phyloP scores from a whole-genome alignment of 1,140 invertebrate species.

The Scaptomyza montana region DNA sequence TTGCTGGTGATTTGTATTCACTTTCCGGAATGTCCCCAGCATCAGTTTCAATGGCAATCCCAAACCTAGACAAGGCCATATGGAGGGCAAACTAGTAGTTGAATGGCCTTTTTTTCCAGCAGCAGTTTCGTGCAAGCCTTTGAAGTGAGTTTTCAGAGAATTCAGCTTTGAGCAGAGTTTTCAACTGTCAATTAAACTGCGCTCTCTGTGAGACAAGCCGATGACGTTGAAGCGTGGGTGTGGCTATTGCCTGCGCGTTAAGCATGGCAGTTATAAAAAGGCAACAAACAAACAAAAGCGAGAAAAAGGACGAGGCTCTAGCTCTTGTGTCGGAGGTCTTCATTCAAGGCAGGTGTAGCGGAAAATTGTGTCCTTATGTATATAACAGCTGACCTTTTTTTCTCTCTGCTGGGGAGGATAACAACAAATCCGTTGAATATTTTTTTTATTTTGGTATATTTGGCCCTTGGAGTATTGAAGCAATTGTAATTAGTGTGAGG shows the following conservation, averaged over 20 bases:
- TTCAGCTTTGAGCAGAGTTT: slow-evolving; percentile 48
- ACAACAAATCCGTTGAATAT: slow-evolving; percentile 39
- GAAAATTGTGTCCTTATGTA: slow-evolving; percentile 47
- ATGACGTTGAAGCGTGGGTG: slow-evolving; percentile 17
- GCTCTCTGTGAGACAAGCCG: slow-evolving; percentile 44
- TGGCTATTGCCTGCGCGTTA: slow-evolving; percentile 6
- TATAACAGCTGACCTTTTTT: slow-evolving; percentile 33
- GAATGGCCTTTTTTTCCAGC: slow-evolving; percentile 9
- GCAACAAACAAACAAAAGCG: neutral
- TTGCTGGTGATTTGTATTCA: neutral
- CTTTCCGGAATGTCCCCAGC: neutral
- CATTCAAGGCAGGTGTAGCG: slow-evolving; percentile 50
- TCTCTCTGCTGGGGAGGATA: neutral
- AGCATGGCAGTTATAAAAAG: slow-evolving; percentile 45
- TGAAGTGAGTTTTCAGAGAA: slow-evolving; percentile 41
- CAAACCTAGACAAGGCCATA: slow-evolving; percentile 39
- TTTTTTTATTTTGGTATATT: neutral
- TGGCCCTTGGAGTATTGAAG: slow-evolving; percentile 35
- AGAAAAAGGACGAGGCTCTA: neutral
- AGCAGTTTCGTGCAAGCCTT: slow-evolving; percentile 44
- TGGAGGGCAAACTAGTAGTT: slow-evolving; percentile 19
- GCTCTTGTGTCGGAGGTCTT: slow-evolving; percentile 21
- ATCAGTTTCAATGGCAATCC: slow-evolving; percentile 2
- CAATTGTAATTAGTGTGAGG: slow-evolving; percentile 57
- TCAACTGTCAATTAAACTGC: slow-evolving; percentile 59